Evolutionary conservation across 2,888 invertebrate species (phyloP), one percentile per base, ranked within the genome.

Genomic region (Plusia festucae): DNA sequence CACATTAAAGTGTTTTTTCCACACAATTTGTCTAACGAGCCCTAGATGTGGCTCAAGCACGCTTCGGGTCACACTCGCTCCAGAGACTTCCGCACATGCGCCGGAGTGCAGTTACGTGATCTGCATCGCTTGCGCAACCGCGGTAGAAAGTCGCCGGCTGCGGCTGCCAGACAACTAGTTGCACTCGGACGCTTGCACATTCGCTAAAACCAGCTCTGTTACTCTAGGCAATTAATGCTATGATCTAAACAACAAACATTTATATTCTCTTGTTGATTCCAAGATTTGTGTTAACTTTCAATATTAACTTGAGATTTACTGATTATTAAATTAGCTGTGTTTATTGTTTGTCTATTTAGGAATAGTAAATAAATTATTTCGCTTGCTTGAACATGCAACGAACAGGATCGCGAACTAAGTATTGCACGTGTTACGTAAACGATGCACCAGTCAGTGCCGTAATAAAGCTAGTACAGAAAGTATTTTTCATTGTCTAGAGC

Each of bases 401-500:
- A 76, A 20, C 53, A 69, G 65, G 52, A 70, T 53, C 64, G 57
- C 66, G 69, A 72, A 60, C 69, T 40, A 62, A 66, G 69, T 80
- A 78, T 79, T 84, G 82, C 83, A 81, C 72, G 70, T 68, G 76
- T 92, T 93, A 89, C 86, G 83, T 91, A 90, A 90, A 83, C 65
- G 34, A 65, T 68, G 60, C 69, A 63, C 44, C 46, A 20, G 46
- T 49, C 68, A 56, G 76, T 83, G 79, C 78, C 58, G 85, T 90
- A 90, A 89, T 81, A 78, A 81, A 88, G 84, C 85, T 83, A 88
- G 88, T 84, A 88, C 85, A 86, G 85, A 90, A 89, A 87, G 82
- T 82, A 87, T 88, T 91, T 90, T 94, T 93, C 93, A 93, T 92
- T 93, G 93, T 94, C 93, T 93, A 93, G 93, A 92, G 90, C 93